phyloP scores from a whole-genome alignment of 2,888 invertebrate genomes.

The Scelioninae gen. 1 region DNA sequence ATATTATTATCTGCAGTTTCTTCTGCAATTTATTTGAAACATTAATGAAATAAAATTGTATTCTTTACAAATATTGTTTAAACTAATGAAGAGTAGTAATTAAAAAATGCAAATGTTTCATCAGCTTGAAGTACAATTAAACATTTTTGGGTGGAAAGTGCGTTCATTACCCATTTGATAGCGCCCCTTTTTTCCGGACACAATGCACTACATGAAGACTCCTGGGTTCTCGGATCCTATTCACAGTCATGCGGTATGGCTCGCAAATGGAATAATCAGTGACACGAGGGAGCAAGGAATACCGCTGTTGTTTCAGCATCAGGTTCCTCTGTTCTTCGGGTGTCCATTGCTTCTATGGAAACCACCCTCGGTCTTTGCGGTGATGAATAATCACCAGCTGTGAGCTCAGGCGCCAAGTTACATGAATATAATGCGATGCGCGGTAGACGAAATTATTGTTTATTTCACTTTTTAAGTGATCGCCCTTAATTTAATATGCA shows the following conservation, averaged over 20 bases:
- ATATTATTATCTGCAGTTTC: too few species aligned
- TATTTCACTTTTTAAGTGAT: slow-evolving; percentile 55
- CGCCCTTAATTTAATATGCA: slow-evolving; percentile 52
- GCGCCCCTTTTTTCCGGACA: slow-evolving; percentile 56
- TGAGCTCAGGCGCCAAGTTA: slow-evolving; percentile 71
- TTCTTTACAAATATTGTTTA: too few species aligned
- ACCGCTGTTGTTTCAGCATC: slow-evolving; percentile 76
- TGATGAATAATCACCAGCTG: slow-evolving; percentile 74
- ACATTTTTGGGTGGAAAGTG: slow-evolving; percentile 58
- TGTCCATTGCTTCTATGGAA: slow-evolving; percentile 74
- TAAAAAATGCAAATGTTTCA: slow-evolving; percentile 49
- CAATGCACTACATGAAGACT: slow-evolving; percentile 64
- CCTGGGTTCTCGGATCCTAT: slow-evolving; percentile 74
- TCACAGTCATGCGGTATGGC: slow-evolving; percentile 78
- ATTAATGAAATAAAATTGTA: too few species aligned
- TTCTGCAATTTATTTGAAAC: too few species aligned
- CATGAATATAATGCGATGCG: slow-evolving; percentile 60
- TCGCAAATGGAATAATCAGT: slow-evolving; percentile 82
- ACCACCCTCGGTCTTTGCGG: slow-evolving; percentile 72
- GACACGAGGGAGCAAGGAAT: slow-evolving; percentile 79
- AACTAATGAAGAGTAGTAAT: too few species aligned
- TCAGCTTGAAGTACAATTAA: slow-evolving; percentile 59
- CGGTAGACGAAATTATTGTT: slow-evolving; percentile 48
- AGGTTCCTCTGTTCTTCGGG: slow-evolving; percentile 66
- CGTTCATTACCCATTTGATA: slow-evolving; percentile 68